Evolutionary conservation across 2,888 invertebrate genomes (phyloP).

Genomic region (Psylliodes chrysocephalus): DNA sequence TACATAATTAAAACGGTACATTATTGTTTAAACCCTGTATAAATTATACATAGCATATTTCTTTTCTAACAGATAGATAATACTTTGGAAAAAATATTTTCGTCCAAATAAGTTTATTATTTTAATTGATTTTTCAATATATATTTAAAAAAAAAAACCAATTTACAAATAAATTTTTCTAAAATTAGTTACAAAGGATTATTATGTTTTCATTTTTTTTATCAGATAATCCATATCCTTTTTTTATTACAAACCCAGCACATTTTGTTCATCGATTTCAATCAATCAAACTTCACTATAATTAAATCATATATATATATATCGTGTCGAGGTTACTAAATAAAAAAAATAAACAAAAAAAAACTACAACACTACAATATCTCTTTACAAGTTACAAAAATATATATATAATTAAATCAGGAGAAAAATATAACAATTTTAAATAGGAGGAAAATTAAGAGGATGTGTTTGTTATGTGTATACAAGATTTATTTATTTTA

Average conservation of each 20-base stretch:
- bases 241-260: not conserved
- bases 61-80: not conserved
- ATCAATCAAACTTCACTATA: not conserved
- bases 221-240: too few relatives aligned
- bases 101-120: too few relatives aligned
- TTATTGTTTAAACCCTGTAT: slow-evolving; percentile 7
- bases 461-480: not conserved
- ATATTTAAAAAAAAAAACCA: too few relatives aligned
- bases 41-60: not conserved
- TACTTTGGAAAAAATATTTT: slow-evolving; percentile 1
- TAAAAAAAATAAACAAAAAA: not conserved
- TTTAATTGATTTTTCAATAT: too few relatives aligned
- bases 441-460: not conserved
- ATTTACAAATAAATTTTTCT: too few relatives aligned
- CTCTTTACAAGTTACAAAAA: slow-evolving; percentile 6
- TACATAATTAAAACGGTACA: slow-evolving; percentile 4
- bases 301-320: not conserved
- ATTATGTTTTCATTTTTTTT: too few relatives aligned
- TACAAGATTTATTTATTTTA: slow-evolving; percentile 2
- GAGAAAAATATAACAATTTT: not conserved
- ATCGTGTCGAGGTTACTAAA: not conserved
- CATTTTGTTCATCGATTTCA: not conserved
- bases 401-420: not conserved
- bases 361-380: slow-evolving; percentile 6
- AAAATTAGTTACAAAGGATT: too few relatives aligned